Conservation (phyloP, 2,113 vertebrate genomes). For the Natator depressus region DNA sequence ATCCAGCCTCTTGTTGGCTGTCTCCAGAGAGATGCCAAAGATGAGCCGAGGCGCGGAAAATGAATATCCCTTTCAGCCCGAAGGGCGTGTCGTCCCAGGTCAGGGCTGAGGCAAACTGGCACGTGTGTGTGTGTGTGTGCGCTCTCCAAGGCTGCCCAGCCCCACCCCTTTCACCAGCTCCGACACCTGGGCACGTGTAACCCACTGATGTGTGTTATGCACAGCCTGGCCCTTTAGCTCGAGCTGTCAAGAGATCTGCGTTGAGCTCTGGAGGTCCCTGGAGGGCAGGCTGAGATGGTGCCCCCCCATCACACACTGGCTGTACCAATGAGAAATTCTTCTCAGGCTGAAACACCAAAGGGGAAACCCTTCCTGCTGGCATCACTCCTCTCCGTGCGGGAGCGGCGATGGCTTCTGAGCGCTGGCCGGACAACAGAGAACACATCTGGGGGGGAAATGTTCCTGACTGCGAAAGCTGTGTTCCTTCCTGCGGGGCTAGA, state of each 20-base stretch:
- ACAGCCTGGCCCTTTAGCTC: neutral
- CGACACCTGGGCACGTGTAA: no score
- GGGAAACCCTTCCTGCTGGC: neutral
- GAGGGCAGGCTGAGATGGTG: rapidly evolving
- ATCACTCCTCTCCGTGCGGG: neutral
- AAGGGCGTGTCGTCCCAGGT: neutral
- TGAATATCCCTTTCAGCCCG: neutral
- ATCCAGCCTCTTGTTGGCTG: neutral
- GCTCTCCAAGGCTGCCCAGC: no score
- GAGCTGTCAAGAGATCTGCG: neutral
- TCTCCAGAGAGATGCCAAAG: neutral
- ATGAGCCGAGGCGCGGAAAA: neutral
- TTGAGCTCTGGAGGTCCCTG: rapidly evolving
- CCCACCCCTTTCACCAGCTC: no score
- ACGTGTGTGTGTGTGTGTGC: no score
- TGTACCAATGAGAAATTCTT: neutral
- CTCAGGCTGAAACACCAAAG: neutral
- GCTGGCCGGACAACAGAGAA: neutral
- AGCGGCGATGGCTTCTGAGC: neutral
- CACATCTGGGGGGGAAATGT: neutral
- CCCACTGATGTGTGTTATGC: neutral
- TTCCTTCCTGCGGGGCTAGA: neutral
- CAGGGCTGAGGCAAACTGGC: neutral
- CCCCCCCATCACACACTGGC: rapidly evolving
- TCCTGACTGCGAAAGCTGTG: neutral